Evolutionary conservation across 2,888 invertebrate species (phyloP), one percentile per base, ranked within the genome.

Genomic region (Lysandra bellargus): DNA sequence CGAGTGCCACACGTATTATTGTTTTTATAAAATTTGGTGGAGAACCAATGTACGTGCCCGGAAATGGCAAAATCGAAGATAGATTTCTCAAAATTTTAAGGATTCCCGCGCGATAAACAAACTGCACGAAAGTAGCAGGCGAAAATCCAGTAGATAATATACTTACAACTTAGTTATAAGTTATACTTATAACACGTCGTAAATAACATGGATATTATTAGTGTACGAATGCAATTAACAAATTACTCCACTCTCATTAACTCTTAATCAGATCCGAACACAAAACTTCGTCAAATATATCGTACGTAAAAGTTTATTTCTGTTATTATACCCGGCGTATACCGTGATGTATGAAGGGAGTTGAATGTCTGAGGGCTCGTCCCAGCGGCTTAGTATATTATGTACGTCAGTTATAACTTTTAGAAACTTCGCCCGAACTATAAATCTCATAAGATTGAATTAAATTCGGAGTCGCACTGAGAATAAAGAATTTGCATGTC

Each of bases 351-450:
- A 57, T 76, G 30, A 76, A 33, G 53, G 33, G 12, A 75, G 75
- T 75, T 75, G 44, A 75, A 75, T 49, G 75, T 75, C 57, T 75
- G 6, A 49, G 75, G 49, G 30, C n/a, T 53, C 9, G 49, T 53
- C 30, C 76, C 17, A 2, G 14, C n/a, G 76, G 53, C 76, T 30
- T 53, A 23, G 49, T 23, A 44, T 75, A 69, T 69, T 69, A 75
- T 75, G 75, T 75, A 53, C 33, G 76, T 76, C 33, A 76, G 53
- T 76, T 53, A 76, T 53, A 76, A 76, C 76, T 76, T 76, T 9
- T 12, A 5, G 17, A 30, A 76, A 76, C 49, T 53, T 76, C 57
- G 14, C 33, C 53, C 76, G 30, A 76, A 53, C 76, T 76, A 57
- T 76, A 76, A 76, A 76, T 76, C 76, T 49, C 30, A 30, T n/a